A percentile compares a stretch with the other conserved stretches of the same genome.
These are phyloP conservation scores for Rhynchonycteris naso DNA, from an alignment of 2,797 vertebrate genomes.

Conservation along the genomic window DNA sequence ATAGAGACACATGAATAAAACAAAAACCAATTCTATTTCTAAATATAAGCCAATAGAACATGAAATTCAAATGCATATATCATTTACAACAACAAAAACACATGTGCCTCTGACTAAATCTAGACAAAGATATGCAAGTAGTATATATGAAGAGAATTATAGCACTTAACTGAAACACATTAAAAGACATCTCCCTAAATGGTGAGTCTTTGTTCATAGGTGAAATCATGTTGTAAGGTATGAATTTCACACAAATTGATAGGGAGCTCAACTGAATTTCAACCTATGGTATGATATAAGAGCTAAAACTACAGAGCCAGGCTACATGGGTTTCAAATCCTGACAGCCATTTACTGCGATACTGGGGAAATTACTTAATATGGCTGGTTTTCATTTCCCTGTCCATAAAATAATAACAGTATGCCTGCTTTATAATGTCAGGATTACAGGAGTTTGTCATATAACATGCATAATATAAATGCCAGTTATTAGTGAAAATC, in stretches of 20 bases:
- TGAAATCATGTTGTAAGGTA: background rate
- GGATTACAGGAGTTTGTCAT: background rate
- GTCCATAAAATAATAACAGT: background rate
- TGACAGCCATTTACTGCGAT: background rate
- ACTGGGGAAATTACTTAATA: background rate
- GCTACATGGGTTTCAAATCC: background rate
- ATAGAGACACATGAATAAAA: background rate
- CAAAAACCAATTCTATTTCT: background rate
- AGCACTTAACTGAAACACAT: background rate
- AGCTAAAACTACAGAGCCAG: background rate
- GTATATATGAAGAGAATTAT: background rate
- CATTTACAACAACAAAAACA: slow-evolving; percentile 21
- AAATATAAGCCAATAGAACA: slow-evolving; percentile 47
- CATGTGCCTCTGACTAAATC: background rate
- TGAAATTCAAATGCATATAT: background rate
- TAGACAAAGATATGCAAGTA: background rate
- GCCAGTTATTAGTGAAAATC: slow-evolving; percentile 18
- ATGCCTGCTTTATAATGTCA: background rate
- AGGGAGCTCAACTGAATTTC: background rate
- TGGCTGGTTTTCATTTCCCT: background rate
- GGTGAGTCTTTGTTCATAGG: background rate
- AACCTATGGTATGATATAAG: background rate
- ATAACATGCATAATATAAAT: background rate
- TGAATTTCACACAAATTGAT: background rate
- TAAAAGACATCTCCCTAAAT: background rate